Evolutionary conservation across 37 sponge, comb jelly and placozoan species (phyloP), one percentile per base, ranked within the genome.

Genomic region (Hexactinellida sp.): DNA sequence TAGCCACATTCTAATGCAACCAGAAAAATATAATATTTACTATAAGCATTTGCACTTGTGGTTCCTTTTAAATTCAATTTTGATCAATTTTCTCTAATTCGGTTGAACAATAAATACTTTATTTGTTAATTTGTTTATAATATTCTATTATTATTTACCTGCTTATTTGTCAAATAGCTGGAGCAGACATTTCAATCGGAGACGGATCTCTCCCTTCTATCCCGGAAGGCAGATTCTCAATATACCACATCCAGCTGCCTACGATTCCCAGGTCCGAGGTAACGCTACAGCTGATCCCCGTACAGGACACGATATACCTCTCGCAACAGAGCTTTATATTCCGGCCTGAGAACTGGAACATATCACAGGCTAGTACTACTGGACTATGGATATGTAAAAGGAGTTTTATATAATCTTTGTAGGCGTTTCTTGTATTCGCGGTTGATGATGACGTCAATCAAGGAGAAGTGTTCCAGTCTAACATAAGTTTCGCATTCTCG

Each of bases 191-290:
- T 24, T 82, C 84, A 13, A 85, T 54, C 0, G 93, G 93, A 51
- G 54, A 39, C 0, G 91, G 91, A 38, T 93, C 93, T 0, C 63
- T 55, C 38, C 90, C 92, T 0, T 82, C 85, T 10, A 90, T 95
- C 38, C 96, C 96, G 13, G 96, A 95, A 84, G 96, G 93, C 16
- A 54, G 93, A 54, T 93, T 90, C 90, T 83, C 86, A 34, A 90
- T 90, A 47, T 95, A 90, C 54, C 86, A 87, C n/a, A 84, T 95
- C 82, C 82, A 86, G 0, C 89, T 95, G 36, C 93, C 90, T 52
- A 90, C 54, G 54, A 85, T 41, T 0, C 96, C 96, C 35, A 87
- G 82, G 35, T 3, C 41, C 36, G n/a, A 88, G 5, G 91, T 93
- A 38, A 85, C 84, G 52, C 87, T 95, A 34, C 37, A 71, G 55